Evolutionary conservation across 1,140 invertebrate genomes (phyloP), one percentile per base, ranked within the genome.

Genomic region (Cephus cinctus): DNA sequence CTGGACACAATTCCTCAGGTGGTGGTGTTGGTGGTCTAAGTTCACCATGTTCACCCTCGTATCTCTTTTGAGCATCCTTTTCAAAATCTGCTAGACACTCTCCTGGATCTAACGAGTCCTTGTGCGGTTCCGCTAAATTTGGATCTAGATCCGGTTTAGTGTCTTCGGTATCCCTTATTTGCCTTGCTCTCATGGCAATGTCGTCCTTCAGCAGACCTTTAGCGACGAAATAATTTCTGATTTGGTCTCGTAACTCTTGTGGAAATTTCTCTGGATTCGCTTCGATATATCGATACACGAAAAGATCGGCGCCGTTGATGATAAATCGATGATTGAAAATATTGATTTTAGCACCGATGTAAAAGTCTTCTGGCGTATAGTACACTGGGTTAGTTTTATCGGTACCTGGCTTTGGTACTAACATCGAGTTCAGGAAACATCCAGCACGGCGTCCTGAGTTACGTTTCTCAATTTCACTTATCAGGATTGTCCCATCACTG

Each of bases 381-480:
- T 84, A 86, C 1, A 43, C 38, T 31, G 2, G 42, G 20, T 2
- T 54, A 34, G 1, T 59, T 5, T 67, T 77, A 52, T 81, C 76
- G 0, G 79, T 81, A 4, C 78, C 80, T 0, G 85, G 84, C 54
- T 90, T 90, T 1, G 84, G 80, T 15, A 93, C 69, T 2, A 80
- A 64, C 50, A 83, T 86, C 12, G 83, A 57, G 39, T 80, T 78
- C 5, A 94, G 75, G 65, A 92, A 87, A 60, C 83, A 84, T 2
- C 90, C 89, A 65, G 80, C 83, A 11, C 57, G 63, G 45, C 87
- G 81, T 3, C 87, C 87, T 4, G 85, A 87, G 71, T 89, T 89
- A 19, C 71, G 67, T 8, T 77, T 78, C 2, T 77, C 73, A 14
- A 82, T 65, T 67, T 88, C 87, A 12, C 70, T 77, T 15, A 89